phyloP scores from a whole-genome alignment of 2,888 invertebrate species.

The Agapostemon virescens region DNA sequence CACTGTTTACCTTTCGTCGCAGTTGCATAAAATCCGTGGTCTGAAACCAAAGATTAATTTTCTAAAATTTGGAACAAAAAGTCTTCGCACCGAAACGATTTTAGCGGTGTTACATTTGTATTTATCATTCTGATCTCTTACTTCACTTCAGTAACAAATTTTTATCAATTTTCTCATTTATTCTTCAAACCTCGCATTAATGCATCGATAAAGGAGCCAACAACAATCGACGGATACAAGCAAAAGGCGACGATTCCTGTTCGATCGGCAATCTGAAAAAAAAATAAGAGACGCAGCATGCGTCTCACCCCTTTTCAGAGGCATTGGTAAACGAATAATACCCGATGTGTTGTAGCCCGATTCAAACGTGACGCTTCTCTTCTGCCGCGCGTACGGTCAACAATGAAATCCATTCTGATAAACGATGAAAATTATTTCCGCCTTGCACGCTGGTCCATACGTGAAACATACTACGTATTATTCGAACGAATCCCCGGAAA shows the following conservation, averaged over 20 bases:
- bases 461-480: neutral
- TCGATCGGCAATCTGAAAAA: slow-evolving; percentile 14
- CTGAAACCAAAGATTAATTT: no score
- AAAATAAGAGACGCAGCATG: neutral
- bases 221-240: neutral
- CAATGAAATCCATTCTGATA: slow-evolving; percentile 35
- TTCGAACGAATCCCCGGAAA: neutral
- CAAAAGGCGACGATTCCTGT: neutral
- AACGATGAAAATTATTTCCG: slow-evolving; percentile 40
- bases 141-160: neutral
- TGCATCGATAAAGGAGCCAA: neutral
- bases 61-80: no score
- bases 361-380: slow-evolving; percentile 19
- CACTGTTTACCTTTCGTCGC: no score
- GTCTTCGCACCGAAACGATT: no score
- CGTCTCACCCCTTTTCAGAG: slow-evolving; percentile 10
- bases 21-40: no score
- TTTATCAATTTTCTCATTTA: neutral
- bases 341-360: slow-evolving; percentile 12
- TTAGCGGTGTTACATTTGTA: no score
- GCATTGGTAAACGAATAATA: slow-evolving; percentile 22
- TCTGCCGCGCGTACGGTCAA: neutral
- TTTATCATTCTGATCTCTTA: no score
- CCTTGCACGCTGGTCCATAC: neutral
- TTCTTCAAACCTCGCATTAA: neutral